Evolutionary conservation across 2,797 vertebrate species (phyloP).

Genomic region (Epinephelus awoara): DNA sequence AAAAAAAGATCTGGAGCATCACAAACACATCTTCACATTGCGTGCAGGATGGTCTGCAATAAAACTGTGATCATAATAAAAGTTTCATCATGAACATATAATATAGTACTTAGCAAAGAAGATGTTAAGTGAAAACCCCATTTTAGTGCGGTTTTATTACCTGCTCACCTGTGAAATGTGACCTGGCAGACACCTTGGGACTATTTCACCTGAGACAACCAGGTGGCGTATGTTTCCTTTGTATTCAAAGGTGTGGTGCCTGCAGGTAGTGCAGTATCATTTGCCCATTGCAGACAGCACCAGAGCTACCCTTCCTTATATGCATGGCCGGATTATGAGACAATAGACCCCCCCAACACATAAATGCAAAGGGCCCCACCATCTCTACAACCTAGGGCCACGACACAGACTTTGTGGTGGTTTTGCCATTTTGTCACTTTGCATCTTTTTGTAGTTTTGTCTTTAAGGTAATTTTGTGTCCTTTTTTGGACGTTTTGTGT

Average conservation of each 20-base stretch:
- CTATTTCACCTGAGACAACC: constrained; percentile 80
- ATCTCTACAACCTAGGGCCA: too few relatives aligned
- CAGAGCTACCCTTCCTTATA: background rate
- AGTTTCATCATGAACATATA: background rate
- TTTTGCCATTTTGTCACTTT: too few relatives aligned
- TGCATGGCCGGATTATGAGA: too few relatives aligned
- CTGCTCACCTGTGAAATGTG: constrained; percentile 58
- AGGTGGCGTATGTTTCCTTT: constrained; percentile 85
- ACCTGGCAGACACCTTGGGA: constrained; percentile 45
- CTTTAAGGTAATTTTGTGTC: too few relatives aligned
- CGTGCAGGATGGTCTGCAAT: constrained; percentile 1
- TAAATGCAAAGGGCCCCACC: too few relatives aligned
- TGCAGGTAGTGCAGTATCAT: constrained; percentile 29
- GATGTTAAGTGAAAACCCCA: background rate
- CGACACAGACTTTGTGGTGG: too few relatives aligned
- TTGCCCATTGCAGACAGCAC: constrained; percentile 12
- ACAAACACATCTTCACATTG: constrained; percentile 25
- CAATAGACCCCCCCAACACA: too few relatives aligned
- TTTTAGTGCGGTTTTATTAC: background rate
- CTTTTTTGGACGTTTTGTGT: too few relatives aligned
- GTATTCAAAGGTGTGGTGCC: constrained; percentile 50
- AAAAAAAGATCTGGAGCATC: constrained; percentile 28
- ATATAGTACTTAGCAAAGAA: background rate
- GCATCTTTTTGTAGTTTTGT: too few relatives aligned
- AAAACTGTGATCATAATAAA: constrained; percentile 14